phyloP scores from a whole-genome alignment of 2,113 vertebrate genomes.

The Callopanchax toddi region DNA sequence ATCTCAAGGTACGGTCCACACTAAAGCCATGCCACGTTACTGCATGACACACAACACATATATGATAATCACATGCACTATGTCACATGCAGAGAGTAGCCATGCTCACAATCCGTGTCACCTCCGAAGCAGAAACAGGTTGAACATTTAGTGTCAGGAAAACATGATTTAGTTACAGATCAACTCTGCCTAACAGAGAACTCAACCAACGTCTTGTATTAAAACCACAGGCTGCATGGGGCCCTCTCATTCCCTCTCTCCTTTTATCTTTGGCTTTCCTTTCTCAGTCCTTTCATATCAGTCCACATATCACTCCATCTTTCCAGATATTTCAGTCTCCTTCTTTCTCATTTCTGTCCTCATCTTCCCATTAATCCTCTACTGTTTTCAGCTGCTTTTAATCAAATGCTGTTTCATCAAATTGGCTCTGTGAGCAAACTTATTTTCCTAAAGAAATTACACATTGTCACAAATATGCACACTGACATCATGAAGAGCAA shows the following conservation, averaged over 20 bases:
- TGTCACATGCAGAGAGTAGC: background rate
- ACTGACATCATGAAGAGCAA: no score
- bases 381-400: constrained; percentile 60
- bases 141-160: constrained; percentile 8
- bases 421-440: background rate
- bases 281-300: constrained; percentile 56
- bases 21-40: constrained; percentile 5
- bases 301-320: no score
- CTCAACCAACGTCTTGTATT: constrained; percentile 15
- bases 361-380: constrained; percentile 49
- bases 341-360: constrained; percentile 50
- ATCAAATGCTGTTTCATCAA: constrained; percentile 58
- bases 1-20: background rate
- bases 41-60: background rate
- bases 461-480: no score
- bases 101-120: background rate
- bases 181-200: constrained; percentile 6
- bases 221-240: constrained; percentile 13
- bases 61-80: background rate
- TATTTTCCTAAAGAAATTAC: no score
- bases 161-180: constrained; percentile 10
- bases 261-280: constrained; percentile 50
- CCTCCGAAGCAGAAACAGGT: background rate
- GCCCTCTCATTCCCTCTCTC: constrained; percentile 24
- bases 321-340: no score